phyloP scores from a whole-genome alignment of 2,888 invertebrate species.

The Caenorhabditis japonica region DNA sequence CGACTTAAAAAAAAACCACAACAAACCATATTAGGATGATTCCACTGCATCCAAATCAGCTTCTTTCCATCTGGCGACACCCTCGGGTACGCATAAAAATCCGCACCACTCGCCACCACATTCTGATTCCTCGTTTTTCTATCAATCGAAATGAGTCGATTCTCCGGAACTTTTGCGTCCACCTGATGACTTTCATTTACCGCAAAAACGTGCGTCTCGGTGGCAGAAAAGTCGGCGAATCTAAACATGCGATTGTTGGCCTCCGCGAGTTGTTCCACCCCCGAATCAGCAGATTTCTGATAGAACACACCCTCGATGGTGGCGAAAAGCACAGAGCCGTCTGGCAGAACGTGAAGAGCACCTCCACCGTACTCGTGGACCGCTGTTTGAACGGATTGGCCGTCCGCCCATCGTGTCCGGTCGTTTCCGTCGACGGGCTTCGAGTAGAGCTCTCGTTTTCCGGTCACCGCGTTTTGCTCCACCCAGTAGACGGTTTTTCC shows the following conservation, averaged over 20 bases:
- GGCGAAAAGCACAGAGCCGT: constrained; percentile 67
- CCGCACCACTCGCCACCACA: constrained; percentile 75
- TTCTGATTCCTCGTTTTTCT: constrained; percentile 38
- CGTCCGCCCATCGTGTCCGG: constrained; percentile 55
- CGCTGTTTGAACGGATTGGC: constrained; percentile 54
- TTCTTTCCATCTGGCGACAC: constrained; percentile 78
- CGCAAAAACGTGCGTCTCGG: constrained; percentile 41
- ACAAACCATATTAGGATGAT: constrained; percentile 80
- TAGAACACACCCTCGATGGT: constrained; percentile 56
- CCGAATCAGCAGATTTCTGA: constrained; percentile 37
- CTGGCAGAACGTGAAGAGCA: constrained; percentile 75
- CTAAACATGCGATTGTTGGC: constrained; percentile 46
- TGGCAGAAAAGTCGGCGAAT: constrained; percentile 54
- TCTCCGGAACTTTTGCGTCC: constrained; percentile 51
- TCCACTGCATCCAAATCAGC: constrained; percentile 79
- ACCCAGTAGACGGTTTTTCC: constrained; percentile 66
- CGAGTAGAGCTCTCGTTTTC: constrained; percentile 60
- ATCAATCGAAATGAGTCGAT: constrained; percentile 57
- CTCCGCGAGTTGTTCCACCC: constrained; percentile 41
- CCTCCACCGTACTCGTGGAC: constrained; percentile 80
- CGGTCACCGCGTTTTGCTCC: constrained; percentile 65
- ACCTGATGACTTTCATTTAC: constrained; percentile 52
- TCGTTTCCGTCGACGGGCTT: constrained; percentile 25
- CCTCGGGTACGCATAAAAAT: constrained; percentile 79
- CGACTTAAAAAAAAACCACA: no score